Percentiles rank a stretch among this genome's conserved stretches.
Conservation (phyloP, 2,113 vertebrate species). For the Microcebus griseorufus region DNA sequence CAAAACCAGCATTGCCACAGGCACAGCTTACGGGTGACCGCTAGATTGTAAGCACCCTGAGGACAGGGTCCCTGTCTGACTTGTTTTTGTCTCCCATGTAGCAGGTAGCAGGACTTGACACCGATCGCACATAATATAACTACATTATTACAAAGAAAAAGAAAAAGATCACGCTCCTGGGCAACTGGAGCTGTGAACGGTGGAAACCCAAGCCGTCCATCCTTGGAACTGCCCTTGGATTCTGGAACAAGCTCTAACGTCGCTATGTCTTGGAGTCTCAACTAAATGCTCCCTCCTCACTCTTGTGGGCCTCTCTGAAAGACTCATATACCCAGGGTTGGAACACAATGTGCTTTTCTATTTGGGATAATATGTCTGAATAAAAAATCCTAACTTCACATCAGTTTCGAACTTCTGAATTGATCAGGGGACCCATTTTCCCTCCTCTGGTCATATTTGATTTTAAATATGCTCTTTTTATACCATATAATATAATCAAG, state of each 20-base stretch:
- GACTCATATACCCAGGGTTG: too few relatives aligned
- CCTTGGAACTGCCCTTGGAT: neutral
- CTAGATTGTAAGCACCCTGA: neutral
- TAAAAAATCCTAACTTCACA: neutral
- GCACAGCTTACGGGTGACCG: neutral
- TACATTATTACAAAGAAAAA: neutral
- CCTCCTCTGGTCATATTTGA: neutral
- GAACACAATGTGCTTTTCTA: neutral
- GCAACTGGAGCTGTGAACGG: neutral
- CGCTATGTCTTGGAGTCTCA: neutral
- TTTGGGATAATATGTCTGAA: neutral
- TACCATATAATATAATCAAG: neutral
- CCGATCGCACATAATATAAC: neutral
- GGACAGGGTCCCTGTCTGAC: neutral
- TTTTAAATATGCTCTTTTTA: neutral
- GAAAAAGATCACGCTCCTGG: neutral
- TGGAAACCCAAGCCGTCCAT: neutral
- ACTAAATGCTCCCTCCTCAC: neutral
- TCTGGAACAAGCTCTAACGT: neutral
- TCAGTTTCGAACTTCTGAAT: neutral
- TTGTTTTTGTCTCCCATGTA: neutral
- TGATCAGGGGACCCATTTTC: neutral
- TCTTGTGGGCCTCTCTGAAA: neutral
- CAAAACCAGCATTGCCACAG: fast-evolving
- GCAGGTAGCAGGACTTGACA: neutral